These are phyloP conservation scores for Eurytoma californica DNA, from an alignment of 2,888 invertebrate genomes.

Conservation along the genomic window DNA sequence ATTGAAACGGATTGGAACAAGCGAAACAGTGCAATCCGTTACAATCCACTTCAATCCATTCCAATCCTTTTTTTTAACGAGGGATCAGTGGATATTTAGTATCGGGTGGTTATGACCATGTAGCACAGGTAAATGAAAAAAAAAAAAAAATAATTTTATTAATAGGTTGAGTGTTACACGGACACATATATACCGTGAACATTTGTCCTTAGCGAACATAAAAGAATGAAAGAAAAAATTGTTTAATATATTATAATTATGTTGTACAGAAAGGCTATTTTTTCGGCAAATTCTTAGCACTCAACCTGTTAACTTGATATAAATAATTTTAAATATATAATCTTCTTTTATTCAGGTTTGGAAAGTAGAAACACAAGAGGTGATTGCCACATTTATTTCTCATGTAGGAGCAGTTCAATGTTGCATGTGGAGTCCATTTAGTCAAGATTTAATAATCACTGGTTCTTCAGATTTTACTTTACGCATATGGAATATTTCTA, in stretches of 20 bases:
- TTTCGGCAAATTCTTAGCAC: too few relatives aligned
- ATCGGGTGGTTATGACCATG: slow-evolving; percentile 83
- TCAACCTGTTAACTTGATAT: slow-evolving; percentile 16
- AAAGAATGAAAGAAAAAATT: too few relatives aligned
- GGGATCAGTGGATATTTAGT: slow-evolving; percentile 80
- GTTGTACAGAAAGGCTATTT: too few relatives aligned
- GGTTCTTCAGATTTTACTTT: slow-evolving; percentile 83
- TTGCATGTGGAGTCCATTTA: slow-evolving; percentile 81
- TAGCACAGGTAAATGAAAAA: slow-evolving; percentile 79
- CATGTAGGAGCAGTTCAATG: slow-evolving; percentile 78
- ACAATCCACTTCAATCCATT: too few relatives aligned
- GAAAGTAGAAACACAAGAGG: slow-evolving; percentile 77
- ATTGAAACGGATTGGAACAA: too few relatives aligned
- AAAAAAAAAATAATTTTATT: slow-evolving; percentile 18
- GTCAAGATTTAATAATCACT: slow-evolving; percentile 79
- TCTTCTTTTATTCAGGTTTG: slow-evolving; percentile 77
- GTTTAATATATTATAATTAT: too few relatives aligned
- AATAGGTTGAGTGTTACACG: too few relatives aligned
- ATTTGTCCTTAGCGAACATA: too few relatives aligned
- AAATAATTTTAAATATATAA: slow-evolving; percentile 1
- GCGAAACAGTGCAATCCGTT: too few relatives aligned
- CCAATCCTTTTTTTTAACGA: too few relatives aligned
- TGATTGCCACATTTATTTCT: slow-evolving; percentile 79
- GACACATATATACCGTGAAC: too few relatives aligned
- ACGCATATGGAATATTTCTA: slow-evolving; percentile 78